These are phyloP conservation scores for Sylvicapra grimmia DNA, from an alignment of 2,113 vertebrate genomes.

Conservation along the genomic window DNA sequence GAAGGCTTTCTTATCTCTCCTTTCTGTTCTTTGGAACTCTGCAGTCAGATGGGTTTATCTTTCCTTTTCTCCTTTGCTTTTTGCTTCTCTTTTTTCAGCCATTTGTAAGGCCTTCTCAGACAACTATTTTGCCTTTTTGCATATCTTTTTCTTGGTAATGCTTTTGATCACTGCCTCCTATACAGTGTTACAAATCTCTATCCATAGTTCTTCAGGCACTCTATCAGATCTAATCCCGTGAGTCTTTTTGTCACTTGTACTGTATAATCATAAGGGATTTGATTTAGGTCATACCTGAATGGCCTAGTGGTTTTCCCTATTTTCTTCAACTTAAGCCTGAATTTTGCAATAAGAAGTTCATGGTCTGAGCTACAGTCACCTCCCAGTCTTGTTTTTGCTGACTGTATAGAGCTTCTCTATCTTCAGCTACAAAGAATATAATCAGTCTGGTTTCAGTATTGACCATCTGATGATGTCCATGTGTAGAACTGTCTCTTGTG, in stretches of 20 bases:
- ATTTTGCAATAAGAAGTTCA: background rate
- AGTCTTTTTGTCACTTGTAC: background rate
- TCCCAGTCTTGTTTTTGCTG: background rate
- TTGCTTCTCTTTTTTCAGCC: background rate
- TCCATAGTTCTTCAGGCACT: background rate
- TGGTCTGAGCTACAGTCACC: background rate
- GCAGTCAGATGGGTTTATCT: background rate
- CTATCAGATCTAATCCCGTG: background rate
- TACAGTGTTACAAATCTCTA: background rate
- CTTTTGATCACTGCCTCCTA: background rate
- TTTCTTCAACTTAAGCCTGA: background rate
- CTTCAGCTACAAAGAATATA: background rate
- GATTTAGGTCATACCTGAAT: background rate
- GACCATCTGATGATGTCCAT: background rate
- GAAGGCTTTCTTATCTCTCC: background rate
- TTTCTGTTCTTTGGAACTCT: background rate
- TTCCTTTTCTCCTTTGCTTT: background rate
- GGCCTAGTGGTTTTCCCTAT: background rate
- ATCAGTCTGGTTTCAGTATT: background rate
- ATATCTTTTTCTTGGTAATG: background rate
- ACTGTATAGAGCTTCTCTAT: background rate
- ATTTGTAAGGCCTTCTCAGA: background rate
- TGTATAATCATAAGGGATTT: background rate
- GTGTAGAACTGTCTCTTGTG: background rate
- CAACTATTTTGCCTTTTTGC: background rate